Evolutionary conservation across 92 coral and sea anemone species (phyloP), one percentile per base, ranked within the genome.

Genomic region (Palythoa caribaeorum): DNA sequence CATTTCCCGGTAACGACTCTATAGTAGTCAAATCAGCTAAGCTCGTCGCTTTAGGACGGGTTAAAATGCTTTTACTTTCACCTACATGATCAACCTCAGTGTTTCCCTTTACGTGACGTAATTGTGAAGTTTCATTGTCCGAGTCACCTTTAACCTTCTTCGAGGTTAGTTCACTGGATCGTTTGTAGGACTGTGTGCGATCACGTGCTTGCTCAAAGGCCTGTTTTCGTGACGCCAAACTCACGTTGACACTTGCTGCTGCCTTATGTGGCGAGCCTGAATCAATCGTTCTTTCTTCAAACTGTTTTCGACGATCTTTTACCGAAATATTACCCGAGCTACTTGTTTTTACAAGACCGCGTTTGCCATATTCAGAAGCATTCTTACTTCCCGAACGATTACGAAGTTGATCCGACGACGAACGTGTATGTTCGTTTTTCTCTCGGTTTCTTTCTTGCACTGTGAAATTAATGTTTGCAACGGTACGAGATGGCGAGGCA

Each of bases 251-350:
- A 63, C 84, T 77, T 4, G 60, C 71, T 9, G 84, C 13, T 38
- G 69, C 62, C 38, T 89, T 89, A 73, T 88, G 66, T 10, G 86
- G 53, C 35, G 83, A 90, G 62, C 52, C 78, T 40, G 77, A 6
- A 21, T 65, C 79, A 87, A 36, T 10, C 66, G 87, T 48, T 73
- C 78, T 38, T 75, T 48, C 84, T 74, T 94, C 96, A 89, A 93
- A 95, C 37, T 91, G 98, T 81, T 84, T 92, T 13, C 90, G 93
- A 20, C 98, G 94, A 73, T 95, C 98, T 86, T 86, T 95, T 3
- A 95, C 98, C n/a, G 98, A 95, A 15, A 95, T 88, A 47, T 81
- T 81, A 48, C 86, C 86, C 11, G 86, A 63, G 62, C 86, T 81
- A 63, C 62, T 66, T 3, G 86, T 81, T 68, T 66, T 81, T 21